Conservation (phyloP, 2,797 vertebrate genomes). For the Cossypha dichroa region DNA sequence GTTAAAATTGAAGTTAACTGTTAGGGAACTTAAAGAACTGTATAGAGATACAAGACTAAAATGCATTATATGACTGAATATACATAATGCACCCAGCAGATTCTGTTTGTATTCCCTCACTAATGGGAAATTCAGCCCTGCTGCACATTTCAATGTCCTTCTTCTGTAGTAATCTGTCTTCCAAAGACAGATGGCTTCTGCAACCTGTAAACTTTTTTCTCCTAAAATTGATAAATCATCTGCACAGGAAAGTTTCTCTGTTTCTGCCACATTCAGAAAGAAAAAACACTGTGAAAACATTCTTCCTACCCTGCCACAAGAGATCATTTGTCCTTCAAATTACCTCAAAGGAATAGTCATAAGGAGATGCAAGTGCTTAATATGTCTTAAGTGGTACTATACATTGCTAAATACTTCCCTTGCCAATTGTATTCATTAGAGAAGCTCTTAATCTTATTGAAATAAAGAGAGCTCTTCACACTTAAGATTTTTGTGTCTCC, state of each 20-base stretch:
- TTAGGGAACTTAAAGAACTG: not conserved
- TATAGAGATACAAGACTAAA: not conserved
- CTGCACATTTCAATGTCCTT: not conserved
- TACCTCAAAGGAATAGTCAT: not conserved
- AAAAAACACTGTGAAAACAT: not conserved
- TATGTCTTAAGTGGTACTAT: not conserved
- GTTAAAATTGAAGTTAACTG: not conserved
- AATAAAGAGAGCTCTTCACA: not conserved
- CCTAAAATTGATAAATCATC: not conserved
- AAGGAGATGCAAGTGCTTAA: not conserved
- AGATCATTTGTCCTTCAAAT: not conserved
- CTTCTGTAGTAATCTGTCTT: not conserved
- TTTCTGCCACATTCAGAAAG: not conserved
- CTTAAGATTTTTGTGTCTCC: not conserved
- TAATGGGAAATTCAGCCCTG: not conserved
- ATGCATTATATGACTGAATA: not conserved
- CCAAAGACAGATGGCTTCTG: not conserved
- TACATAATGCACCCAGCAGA: not conserved
- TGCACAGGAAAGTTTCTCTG: not conserved
- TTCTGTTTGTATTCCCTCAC: not conserved
- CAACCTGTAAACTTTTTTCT: not conserved
- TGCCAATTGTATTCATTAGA: not conserved
- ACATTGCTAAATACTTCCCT: not conserved
- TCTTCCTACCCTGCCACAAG: not conserved
- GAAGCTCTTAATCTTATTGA: slow-evolving; percentile 20